Evolutionary conservation across 92 coral and sea anemone genomes (phyloP).

Genomic region (Zoanthus sociatus): DNA sequence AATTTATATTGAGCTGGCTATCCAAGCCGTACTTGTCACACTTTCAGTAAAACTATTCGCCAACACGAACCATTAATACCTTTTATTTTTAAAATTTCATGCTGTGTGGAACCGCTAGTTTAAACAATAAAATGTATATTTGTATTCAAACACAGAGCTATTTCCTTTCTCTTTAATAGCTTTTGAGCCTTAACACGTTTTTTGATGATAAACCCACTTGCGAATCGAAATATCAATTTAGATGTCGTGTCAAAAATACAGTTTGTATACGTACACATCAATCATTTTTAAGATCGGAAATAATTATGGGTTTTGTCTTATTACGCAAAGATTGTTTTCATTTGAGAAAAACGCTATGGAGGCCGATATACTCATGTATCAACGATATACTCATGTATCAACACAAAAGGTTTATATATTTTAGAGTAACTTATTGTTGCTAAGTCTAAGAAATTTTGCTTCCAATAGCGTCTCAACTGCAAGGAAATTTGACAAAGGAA

Average conservation of each 20-base stretch:
- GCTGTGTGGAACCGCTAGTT: too few relatives aligned
- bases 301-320: neutral
- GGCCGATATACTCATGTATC: slow-evolving; percentile 18
- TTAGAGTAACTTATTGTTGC: neutral
- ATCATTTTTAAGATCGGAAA: neutral
- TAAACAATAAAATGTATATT: too few relatives aligned
- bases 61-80: too few relatives aligned
- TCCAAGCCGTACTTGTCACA: too few relatives aligned
- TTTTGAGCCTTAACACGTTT: too few relatives aligned
- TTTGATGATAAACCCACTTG: neutral
- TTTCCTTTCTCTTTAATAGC: too few relatives aligned
- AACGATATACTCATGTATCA: neutral
- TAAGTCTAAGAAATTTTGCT: neutral
- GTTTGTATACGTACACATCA: neutral
- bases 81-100: too few relatives aligned
- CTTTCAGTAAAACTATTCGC: too few relatives aligned
- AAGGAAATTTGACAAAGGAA: neutral
- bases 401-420: neutral
- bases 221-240: neutral
- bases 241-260: neutral
- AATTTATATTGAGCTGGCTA: too few relatives aligned
- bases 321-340: neutral
- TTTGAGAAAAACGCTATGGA: neutral
- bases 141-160: too few relatives aligned
- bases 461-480: neutral